These are phyloP conservation scores for Mythimna albipuncta DNA, from an alignment of 2,888 invertebrate genomes.

Conservation along the genomic window DNA sequence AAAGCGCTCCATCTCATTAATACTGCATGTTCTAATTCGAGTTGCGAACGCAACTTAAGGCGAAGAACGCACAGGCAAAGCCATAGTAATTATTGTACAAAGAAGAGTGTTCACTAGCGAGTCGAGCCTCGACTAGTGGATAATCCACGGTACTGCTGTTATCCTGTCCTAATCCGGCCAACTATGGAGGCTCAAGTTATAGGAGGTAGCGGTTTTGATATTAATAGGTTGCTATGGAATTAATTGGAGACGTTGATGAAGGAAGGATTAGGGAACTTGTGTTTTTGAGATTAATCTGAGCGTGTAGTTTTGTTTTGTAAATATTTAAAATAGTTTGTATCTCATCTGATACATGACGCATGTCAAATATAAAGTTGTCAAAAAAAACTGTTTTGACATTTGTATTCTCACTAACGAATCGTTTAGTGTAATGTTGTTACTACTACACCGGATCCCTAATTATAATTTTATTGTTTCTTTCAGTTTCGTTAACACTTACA, in stretches of 20 bases:
- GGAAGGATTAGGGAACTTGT: slow-evolving; percentile 14
- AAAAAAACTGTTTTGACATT: too few species aligned
- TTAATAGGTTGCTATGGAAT: slow-evolving; percentile 7
- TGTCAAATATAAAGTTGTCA: too few species aligned
- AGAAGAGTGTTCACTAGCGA: slow-evolving; percentile 60
- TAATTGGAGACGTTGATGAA: slow-evolving; percentile 1
- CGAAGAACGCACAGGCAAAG: slow-evolving; percentile 70
- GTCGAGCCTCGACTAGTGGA: slow-evolving; percentile 67
- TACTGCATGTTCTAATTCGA: slow-evolving; percentile 58
- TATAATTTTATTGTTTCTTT: too few species aligned
- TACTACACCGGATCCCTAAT: too few species aligned
- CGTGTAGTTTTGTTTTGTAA: background rate
- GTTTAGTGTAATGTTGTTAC: too few species aligned
- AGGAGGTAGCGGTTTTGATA: slow-evolving; percentile 34
- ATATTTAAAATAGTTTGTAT: background rate
- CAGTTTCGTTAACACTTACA: too few species aligned
- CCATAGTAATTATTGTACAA: slow-evolving; percentile 78
- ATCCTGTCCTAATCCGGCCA: slow-evolving; percentile 71
- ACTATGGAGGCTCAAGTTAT: slow-evolving; percentile 49
- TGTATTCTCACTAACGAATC: too few species aligned
- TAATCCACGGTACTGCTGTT: slow-evolving; percentile 74
- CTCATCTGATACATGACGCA: too few species aligned
- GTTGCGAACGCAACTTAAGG: slow-evolving; percentile 61
- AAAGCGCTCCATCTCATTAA: slow-evolving; percentile 36
- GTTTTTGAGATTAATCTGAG: background rate